These are phyloP conservation scores for Vollenhovia emeryi DNA, from an alignment of 1,140 invertebrate genomes.

Conservation along the genomic window DNA sequence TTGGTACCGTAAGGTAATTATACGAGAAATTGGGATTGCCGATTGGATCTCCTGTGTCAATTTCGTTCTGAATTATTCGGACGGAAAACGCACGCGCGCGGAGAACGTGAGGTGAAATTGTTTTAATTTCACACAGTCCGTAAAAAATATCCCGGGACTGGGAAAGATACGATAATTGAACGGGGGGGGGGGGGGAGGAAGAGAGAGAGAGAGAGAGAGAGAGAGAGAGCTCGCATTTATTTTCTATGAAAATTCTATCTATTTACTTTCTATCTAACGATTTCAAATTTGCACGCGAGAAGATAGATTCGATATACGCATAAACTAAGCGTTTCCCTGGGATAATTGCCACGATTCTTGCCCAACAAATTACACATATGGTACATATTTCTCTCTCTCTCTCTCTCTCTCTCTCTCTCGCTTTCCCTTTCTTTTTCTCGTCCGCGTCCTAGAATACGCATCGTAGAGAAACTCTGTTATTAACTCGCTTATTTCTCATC, in stretches of 20 bases:
- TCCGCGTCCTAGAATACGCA: not conserved
- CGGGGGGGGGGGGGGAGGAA: too few relatives aligned
- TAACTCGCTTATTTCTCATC: conserved; percentile 15
- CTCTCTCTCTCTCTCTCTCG: not conserved
- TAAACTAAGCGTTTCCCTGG: not conserved
- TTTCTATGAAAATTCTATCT: not conserved
- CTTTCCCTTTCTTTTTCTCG: not conserved
- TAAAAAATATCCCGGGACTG: not conserved
- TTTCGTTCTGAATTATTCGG: not conserved
- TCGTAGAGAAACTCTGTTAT: not conserved
- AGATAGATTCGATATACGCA: not conserved
- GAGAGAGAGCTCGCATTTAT: not conserved
- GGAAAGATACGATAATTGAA: not conserved
- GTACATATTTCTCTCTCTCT: not conserved
- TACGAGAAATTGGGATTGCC: not conserved
- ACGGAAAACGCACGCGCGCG: not conserved
- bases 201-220: too few relatives aligned
- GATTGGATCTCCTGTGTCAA: not conserved
- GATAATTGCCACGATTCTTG: not conserved
- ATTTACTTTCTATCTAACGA: too few relatives aligned
- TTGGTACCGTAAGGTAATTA: not conserved
- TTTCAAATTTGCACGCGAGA: not conserved
- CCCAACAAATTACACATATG: not conserved
- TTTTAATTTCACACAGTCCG: not conserved
- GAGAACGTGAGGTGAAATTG: not conserved